phyloP scores from a whole-genome alignment of 2,797 vertebrate genomes.

The Macroramphosus scolopax region DNA sequence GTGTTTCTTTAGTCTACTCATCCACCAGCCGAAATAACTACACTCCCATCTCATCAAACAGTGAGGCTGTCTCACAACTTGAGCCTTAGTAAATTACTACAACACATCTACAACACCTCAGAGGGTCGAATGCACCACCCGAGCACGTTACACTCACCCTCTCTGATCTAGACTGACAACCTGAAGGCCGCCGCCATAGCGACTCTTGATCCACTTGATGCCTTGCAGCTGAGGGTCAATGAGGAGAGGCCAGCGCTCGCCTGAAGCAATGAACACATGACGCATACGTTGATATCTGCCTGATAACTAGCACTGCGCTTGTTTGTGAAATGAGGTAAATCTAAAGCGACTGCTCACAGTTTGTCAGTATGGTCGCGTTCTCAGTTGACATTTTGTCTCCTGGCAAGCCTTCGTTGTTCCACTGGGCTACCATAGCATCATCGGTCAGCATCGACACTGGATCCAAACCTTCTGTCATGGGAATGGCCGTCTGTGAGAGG shows the following conservation, averaged over 20 bases:
- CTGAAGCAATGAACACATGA: constrained; percentile 42
- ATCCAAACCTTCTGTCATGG: constrained; percentile 79
- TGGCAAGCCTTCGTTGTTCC: constrained; percentile 82
- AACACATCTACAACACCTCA: no score
- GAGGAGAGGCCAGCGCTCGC: constrained; percentile 79
- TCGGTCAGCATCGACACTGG: constrained; percentile 76
- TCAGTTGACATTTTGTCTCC: constrained; percentile 78
- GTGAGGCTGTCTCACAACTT: no score
- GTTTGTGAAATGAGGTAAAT: neutral
- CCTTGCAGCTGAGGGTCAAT: constrained; percentile 81
- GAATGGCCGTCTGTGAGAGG: constrained; percentile 67
- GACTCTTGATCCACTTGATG: constrained; percentile 83
- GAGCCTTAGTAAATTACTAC: no score
- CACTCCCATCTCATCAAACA: no score
- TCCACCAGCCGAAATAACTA: no score
- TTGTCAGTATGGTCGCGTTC: constrained; percentile 77
- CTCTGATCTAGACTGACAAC: constrained; percentile 78
- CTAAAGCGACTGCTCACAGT: constrained; percentile 57
- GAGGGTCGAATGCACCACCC: no score
- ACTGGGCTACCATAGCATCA: constrained; percentile 76
- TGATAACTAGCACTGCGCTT: no score
- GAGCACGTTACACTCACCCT: constrained; percentile 75
- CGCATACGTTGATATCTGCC: no score
- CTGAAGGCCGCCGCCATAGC: constrained; percentile 72
- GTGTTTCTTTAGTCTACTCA: no score